Conservation (phyloP, 2,113 vertebrate genomes). For the Lagopus muta region DNA sequence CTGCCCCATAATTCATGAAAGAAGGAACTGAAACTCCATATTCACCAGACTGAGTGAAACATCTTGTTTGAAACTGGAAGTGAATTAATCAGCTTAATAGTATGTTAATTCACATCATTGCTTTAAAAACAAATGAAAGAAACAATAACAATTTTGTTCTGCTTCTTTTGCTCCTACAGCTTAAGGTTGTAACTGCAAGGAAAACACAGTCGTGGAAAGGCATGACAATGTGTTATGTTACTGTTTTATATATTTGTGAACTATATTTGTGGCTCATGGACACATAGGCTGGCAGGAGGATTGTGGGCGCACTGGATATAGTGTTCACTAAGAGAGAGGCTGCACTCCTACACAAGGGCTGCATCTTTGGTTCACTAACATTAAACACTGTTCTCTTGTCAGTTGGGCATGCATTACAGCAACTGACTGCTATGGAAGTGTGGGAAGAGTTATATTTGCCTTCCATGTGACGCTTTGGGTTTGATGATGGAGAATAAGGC, state of each 20-base stretch:
- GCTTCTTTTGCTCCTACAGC: not conserved
- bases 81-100: not conserved
- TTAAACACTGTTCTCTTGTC: not conserved
- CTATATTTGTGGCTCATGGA: not conserved
- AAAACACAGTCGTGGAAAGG: not conserved
- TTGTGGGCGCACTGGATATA: not conserved
- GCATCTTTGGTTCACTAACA: not conserved
- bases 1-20: not conserved
- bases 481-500: not conserved
- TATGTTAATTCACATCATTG: not conserved
- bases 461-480: rapidly evolving
- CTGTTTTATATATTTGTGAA: not conserved
- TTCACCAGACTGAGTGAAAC: not conserved
- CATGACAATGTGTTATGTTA: not conserved
- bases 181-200: not conserved
- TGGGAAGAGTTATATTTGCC: not conserved
- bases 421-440: not conserved
- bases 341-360: not conserved
- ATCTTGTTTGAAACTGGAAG: not conserved
- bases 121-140: not conserved
- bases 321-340: not conserved
- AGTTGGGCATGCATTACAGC: not conserved
- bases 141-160: not conserved
- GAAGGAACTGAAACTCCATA: not conserved
- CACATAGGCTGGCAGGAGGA: not conserved